Evolutionary conservation across 1,140 invertebrate species (phyloP).

Genomic region (honey bee (Apis mellifera)): Amel_HAv3.1 CM009942.2:2626501-2627000

Average conservation of each 20-base stretch:
- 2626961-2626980: constrained; percentile 13
- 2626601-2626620: constrained; percentile 66
- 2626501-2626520: not conserved
- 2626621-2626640: constrained; percentile 76
- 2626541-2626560: constrained; percentile 55
- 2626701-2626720: constrained; percentile 73
- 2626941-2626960: constrained; percentile 33
- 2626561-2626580: constrained; percentile 14
- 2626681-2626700: constrained; percentile 74
- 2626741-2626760: constrained; percentile 57
- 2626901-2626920: constrained; percentile 42
- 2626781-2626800: constrained; percentile 71
- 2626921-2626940: not conserved
- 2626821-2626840: constrained; percentile 22
- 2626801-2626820: constrained; percentile 48
- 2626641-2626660: constrained; percentile 78
- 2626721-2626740: constrained; percentile 73
- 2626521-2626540: constrained; percentile 53
- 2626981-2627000: constrained; percentile 51
- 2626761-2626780: constrained; percentile 67
- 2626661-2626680: constrained; percentile 74
- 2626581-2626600: constrained; percentile 64
- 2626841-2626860: constrained; percentile 8
- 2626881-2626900: constrained; percentile 26
- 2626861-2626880: constrained; percentile 37